Evolutionary conservation across 2,888 invertebrate genomes (phyloP).

Genomic region (Drosophila kanekoi): DNA sequence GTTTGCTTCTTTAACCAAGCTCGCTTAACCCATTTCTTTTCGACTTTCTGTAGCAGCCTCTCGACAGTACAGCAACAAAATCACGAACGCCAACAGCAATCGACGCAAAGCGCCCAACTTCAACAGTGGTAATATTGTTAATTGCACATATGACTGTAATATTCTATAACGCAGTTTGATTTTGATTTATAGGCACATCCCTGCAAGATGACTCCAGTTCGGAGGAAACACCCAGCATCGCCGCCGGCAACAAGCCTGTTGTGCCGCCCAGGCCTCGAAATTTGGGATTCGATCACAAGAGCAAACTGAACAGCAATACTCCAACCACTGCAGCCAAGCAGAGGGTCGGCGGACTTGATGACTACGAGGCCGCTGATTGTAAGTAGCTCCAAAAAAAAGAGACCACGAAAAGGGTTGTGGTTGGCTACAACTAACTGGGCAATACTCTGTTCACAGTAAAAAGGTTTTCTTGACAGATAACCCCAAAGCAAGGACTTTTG

Average conservation of each 20-base stretch:
- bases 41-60: conserved; percentile 70
- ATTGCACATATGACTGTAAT: background rate
- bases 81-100: conserved; percentile 84
- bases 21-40: background rate
- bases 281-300: conserved; percentile 88
- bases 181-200: conserved; percentile 50
- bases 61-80: conserved; percentile 83
- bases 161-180: background rate
- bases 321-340: conserved; percentile 62
- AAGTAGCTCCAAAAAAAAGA: conserved; percentile 43
- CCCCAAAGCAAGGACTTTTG: too few species aligned
- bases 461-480: too few species aligned
- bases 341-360: conserved; percentile 73
- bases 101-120: conserved; percentile 88
- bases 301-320: conserved; percentile 73
- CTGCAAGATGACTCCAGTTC: conserved; percentile 92
- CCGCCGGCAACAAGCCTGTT: conserved; percentile 86
- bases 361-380: conserved; percentile 82
- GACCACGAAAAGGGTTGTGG: background rate
- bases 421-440: background rate
- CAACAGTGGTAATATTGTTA: conserved; percentile 87
- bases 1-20: too few species aligned
- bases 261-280: conserved; percentile 89
- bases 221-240: conserved; percentile 87
- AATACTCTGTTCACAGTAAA: too few species aligned